Percentiles rank a stretch among this genome's conserved stretches.
Evolutionary conservation across 2,113 vertebrate genomes (phyloP).

Genomic region (Ibidorhyncha struthersii): DNA sequence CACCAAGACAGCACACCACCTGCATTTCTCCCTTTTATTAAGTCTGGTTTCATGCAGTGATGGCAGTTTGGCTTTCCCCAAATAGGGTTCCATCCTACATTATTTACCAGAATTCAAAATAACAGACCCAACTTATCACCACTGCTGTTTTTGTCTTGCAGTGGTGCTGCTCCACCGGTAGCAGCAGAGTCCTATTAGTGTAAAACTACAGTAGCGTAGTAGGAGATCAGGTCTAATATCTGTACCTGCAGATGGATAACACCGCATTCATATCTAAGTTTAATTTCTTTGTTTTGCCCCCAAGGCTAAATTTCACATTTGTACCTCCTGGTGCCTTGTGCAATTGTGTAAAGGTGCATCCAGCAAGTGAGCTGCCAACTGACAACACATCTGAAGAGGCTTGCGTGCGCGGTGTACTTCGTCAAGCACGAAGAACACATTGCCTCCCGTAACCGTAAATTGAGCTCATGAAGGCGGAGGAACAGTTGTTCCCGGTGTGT

Average conservation of each 20-base stretch:
- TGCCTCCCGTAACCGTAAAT: not conserved
- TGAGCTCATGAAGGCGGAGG: conserved; percentile 13
- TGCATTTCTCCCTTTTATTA: not conserved
- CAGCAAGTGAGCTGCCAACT: conserved; percentile 50
- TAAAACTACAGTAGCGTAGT: not conserved
- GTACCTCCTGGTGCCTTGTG: conserved; percentile 53
- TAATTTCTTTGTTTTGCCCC: conserved; percentile 58
- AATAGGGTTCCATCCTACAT: not conserved
- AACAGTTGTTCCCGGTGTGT: not conserved
- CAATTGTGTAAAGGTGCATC: conserved; percentile 62
- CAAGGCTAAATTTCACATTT: conserved; percentile 58
- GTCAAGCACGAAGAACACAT: conserved; percentile 7
- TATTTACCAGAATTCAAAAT: conserved; percentile 3
- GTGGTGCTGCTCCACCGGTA: not conserved
- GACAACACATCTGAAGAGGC: conserved; percentile 22
- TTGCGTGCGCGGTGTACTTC: not conserved
- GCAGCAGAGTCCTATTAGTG: not conserved
- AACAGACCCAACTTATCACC: not conserved
- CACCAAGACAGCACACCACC: not conserved
- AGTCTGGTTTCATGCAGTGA: not conserved
- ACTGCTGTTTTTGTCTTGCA: not conserved
- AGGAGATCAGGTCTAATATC: conserved; percentile 39
- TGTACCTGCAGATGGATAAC: conserved; percentile 46
- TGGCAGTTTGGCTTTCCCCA: not conserved
- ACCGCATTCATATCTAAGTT: not conserved